These are phyloP conservation scores for Nerophis lumbriciformis DNA, from an alignment of 2,113 vertebrate species.

Conservation along the genomic window DNA sequence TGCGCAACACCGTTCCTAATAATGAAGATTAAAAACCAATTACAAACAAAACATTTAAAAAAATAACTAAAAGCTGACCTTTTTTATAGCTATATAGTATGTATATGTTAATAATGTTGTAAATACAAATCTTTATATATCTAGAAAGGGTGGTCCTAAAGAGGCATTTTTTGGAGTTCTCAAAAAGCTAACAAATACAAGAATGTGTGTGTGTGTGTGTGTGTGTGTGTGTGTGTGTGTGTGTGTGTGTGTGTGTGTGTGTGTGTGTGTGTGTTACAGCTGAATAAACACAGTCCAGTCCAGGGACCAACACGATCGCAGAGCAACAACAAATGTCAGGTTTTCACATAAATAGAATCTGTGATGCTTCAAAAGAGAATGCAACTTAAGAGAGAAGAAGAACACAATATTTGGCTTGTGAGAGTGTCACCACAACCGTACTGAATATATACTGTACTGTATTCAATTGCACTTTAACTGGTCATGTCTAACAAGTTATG, in stretches of 20 bases:
- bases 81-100: no score
- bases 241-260: background rate
- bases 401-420: constrained; percentile 3
- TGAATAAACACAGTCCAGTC: constrained; percentile 55
- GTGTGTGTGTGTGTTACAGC: constrained; percentile 37
- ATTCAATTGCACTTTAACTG: constrained; percentile 22
- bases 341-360: constrained; percentile 37
- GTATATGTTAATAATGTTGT: no score
- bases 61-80: no score
- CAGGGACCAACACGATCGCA: constrained; percentile 21
- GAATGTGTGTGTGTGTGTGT: constrained; percentile 9
- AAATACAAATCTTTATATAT: no score
- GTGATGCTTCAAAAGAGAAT: constrained; percentile 9
- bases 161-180: no score
- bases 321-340: constrained; percentile 23
- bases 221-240: constrained; percentile 2
- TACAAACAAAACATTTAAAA: no score
- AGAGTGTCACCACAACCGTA: constrained; percentile 7
- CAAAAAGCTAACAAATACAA: no score
- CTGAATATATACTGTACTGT: background rate
- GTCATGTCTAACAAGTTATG: constrained; percentile 19
- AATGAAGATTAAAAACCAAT: no score
- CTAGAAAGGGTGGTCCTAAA: no score
- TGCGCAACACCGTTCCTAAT: no score
- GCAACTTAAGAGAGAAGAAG: constrained; percentile 14